Evolutionary conservation across 2,113 vertebrate species (phyloP), one percentile per base, ranked within the genome.

Genomic region (Malurus melanocephalus): DNA sequence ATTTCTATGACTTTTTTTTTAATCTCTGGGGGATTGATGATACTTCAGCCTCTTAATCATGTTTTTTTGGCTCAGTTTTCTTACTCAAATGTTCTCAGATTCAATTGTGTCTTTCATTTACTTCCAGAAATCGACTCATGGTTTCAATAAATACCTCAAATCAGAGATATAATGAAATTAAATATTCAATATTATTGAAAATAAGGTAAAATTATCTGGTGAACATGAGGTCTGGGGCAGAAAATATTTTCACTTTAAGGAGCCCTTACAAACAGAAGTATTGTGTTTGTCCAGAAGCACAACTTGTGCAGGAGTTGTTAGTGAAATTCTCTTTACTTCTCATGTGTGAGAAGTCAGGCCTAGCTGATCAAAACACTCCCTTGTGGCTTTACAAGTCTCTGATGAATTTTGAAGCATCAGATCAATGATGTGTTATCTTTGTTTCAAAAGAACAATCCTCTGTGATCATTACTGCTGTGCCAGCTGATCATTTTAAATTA

Each of bases 401-500:
- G 69, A 84, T 79, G 71, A 73, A 69, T 90, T 90, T 62, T 79
- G 64, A 87, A 92, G 33, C 62, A 87, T 66, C 77, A 93, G 80
- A 88, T 93, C 90, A 94, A 80, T 93, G 69, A 33, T 71, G 60
- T 51, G 69, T 88, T 92, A 87, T 51, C 71, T 90, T 82, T 77
- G 77, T 78, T 94, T 80, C 86, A 94, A 93, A 96, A 80, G 88
- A 88, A 46, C 57, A 84, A 13, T 87, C 48, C 49, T 74, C 48
- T 87, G 49, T 94, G 85, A 81, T 89, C 84, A 52, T 93, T 93
- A 87, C 55, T 90, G 78, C 83, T 93, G 73, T 3, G 16, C 79
- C 93, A 92, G 61, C 77, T 87, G 90, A 93, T 89, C n/a, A 76
- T 83, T 95, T 95, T 88, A 91, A 48, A 95, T 91, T 88, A 94